Percentiles rank a stretch among this genome's conserved stretches.
Conservation (phyloP, 2,113 vertebrate genomes). For the Okapia johnstoni region DNA sequence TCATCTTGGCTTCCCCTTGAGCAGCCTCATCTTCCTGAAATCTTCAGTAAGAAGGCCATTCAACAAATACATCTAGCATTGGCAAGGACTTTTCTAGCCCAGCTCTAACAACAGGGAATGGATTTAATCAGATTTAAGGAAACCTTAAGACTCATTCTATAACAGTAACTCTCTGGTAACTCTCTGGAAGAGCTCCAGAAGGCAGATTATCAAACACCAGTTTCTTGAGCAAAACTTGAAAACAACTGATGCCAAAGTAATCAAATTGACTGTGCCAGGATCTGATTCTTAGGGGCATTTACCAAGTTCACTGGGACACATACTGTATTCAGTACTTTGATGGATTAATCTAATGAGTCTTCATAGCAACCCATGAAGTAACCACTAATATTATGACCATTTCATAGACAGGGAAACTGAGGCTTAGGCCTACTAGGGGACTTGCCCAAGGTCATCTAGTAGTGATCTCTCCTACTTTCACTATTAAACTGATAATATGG, state of each 20-base stretch:
- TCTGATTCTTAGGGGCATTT: background rate
- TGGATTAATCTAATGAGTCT: background rate
- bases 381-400: background rate
- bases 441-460: background rate
- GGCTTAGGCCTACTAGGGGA: background rate
- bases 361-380: background rate
- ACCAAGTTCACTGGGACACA: background rate
- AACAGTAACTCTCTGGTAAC: background rate
- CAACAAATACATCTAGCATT: constrained; percentile 13
- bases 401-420: background rate
- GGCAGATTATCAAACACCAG: background rate
- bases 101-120: background rate
- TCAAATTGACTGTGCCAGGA: background rate
- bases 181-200: background rate
- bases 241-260: background rate
- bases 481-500: background rate
- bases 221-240: constrained; percentile 16
- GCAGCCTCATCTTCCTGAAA: constrained; percentile 45
- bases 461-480: background rate
- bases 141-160: background rate
- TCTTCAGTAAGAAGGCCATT: constrained; percentile 19
- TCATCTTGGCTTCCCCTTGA: constrained; percentile 17
- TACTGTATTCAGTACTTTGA: background rate
- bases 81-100: constrained; percentile 14
- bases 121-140: constrained; percentile 50